These are phyloP conservation scores for Latheticus oryzae DNA, from an alignment of 2,888 invertebrate species.

Conservation along the genomic window DNA sequence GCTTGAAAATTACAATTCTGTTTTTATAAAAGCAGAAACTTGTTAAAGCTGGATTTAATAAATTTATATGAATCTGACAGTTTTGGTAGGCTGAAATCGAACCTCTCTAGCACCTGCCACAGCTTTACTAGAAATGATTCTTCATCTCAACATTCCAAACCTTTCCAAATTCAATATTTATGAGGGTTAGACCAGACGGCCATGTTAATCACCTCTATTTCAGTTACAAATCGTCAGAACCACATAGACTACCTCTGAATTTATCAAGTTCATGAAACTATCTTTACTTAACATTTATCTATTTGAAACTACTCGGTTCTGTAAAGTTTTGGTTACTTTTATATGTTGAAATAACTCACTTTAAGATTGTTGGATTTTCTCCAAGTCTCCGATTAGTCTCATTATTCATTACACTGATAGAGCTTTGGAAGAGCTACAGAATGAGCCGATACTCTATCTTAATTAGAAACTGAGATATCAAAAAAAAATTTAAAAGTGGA, in stretches of 20 bases:
- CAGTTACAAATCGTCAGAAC: slow-evolving; percentile 16
- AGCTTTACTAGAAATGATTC: background rate
- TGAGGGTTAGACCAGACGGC: background rate
- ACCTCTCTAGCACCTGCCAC: slow-evolving; percentile 2
- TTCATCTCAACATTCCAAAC: background rate
- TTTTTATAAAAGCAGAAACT: too few relatives aligned
- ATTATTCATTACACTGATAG: too few relatives aligned
- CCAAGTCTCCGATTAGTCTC: too few relatives aligned
- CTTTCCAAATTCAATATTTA: slow-evolving; percentile 6
- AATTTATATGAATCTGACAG: background rate
- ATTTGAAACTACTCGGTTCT: slow-evolving; percentile 13
- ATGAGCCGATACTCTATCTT: too few relatives aligned
- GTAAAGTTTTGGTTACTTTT: slow-evolving; percentile 13
- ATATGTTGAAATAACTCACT: slow-evolving; percentile 11
- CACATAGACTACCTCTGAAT: slow-evolving; percentile 14
- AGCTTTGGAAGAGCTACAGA: too few relatives aligned
- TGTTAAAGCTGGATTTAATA: too few relatives aligned
- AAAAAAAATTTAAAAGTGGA: too few relatives aligned
- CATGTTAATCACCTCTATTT: slow-evolving; percentile 13
- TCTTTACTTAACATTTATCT: slow-evolving; percentile 8
- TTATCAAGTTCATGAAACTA: slow-evolving; percentile 19
- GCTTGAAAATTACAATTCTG: too few relatives aligned
- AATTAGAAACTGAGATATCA: too few relatives aligned
- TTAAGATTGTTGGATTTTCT: slow-evolving; percentile 11
- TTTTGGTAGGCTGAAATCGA: background rate